Evolutionary conservation across 1,140 invertebrate species (phyloP).

Genomic region (Semibalanus balanoides): DNA sequence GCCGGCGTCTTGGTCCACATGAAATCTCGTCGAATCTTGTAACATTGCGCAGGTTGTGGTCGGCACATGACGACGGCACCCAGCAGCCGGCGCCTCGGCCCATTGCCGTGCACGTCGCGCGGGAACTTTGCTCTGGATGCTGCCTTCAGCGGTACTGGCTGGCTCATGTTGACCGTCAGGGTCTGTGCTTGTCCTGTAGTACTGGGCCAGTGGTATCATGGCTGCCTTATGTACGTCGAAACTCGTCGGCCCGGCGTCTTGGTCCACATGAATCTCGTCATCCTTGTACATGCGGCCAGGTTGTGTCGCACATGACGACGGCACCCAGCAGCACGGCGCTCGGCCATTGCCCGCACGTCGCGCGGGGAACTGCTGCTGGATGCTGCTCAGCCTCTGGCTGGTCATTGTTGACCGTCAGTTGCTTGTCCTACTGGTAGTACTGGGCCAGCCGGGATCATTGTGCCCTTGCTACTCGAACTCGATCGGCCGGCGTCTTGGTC

Average conservation of each 20-base stretch:
- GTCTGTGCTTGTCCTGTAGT: too few species aligned
- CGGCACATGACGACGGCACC: conserved; percentile 66
- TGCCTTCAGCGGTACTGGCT: too few species aligned
- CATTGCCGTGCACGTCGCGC: conserved; percentile 36
- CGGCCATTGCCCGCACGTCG: conserved; percentile 42
- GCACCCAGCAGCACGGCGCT: conserved; percentile 42
- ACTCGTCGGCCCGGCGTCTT: conserved; percentile 31
- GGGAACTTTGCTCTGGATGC: too few species aligned
- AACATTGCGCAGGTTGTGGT: conserved; percentile 85
- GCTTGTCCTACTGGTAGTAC: background rate
- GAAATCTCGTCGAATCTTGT: conserved; percentile 78
- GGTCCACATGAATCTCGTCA: conserved; percentile 72
- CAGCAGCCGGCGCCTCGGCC: conserved; percentile 43
- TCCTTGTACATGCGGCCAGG: conserved; percentile 67
- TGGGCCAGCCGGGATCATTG: too few species aligned
- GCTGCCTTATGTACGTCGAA: background rate
- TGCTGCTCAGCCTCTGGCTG: too few species aligned
- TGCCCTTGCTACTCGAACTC: too few species aligned
- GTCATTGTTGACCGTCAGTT: background rate
- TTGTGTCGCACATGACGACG: conserved; percentile 80
- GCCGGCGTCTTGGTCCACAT: conserved; percentile 44
- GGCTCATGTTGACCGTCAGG: too few species aligned
- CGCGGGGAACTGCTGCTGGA: too few species aligned
- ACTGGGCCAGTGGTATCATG: background rate
- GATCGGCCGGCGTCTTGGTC: too few species aligned